Evolutionary conservation across 2,888 invertebrate species (phyloP), one percentile per base, ranked within the genome.

Genomic region (Criorhina ranunculi): DNA sequence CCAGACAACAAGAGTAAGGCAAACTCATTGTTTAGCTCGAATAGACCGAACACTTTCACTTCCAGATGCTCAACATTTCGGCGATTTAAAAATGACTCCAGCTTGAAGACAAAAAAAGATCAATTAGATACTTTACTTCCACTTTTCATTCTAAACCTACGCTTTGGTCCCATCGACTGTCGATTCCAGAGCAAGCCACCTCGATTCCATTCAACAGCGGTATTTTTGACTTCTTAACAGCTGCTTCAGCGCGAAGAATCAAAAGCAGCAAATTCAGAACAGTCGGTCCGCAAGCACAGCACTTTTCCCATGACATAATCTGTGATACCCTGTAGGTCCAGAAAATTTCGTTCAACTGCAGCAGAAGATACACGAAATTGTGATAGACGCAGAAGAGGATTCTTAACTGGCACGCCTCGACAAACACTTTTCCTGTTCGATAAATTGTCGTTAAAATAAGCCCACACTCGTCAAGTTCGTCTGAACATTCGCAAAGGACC

Each of bases 81-180:
- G n/a, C 88, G 89, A 37, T 79, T 78, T 3, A 90, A 70, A 87
- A 90, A 90, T 4, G 57, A 33, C 62, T 87, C 87, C 19, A 87
- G 87, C 88, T 88, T 37, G 5, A 53, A 49, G 44, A 31, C 53
- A 44, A 46, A 29, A 51, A 1, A 76, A 42, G 53, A 67, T 37
- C 42, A 37, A 35, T 33, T n/a, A 24, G 1, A 0, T 15, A 3
- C 9, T 6, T 53, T 0, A n/a, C 5, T 8, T 42, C 33, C 53
- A n/a, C 6, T 66, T 29, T 5, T 19, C 19, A 44, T 15, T 19
- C 33, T 9, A 24, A 24, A 87, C 89, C 83, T 86, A 90, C 90
- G 72, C 90, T 90, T 15, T 87, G 86, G 64, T 90, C 89, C 90
- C 90, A 90, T 0, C 90, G 88, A 12, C 69, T 77, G 87, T 90